phyloP scores from a whole-genome alignment of 1,140 invertebrate genomes.

The Brachionus asplanchnoidis region DNA sequence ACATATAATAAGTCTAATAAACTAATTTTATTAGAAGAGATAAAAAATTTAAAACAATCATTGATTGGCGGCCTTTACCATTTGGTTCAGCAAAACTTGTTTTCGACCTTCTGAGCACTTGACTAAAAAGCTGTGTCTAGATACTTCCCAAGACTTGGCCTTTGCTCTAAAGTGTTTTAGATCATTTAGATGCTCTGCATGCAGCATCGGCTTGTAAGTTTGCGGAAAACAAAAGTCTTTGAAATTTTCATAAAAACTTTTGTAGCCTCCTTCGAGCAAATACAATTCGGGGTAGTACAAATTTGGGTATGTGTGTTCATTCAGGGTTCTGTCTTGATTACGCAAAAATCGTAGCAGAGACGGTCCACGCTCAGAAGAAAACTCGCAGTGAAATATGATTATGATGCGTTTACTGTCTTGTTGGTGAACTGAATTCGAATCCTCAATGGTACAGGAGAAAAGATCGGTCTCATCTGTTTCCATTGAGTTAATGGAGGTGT shows the following conservation, averaged over 20 bases:
- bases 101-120: not conserved
- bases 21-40: not conserved
- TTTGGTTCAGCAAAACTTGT: not conserved
- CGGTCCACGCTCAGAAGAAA: conserved; percentile 88
- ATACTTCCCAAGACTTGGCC: conserved; percentile 64
- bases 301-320: conserved; percentile 77
- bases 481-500: not conserved
- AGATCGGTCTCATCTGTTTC: conserved; percentile 18
- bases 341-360: conserved; percentile 67
- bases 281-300: conserved; percentile 91
- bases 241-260: conserved; percentile 70
- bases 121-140: not conserved
- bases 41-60: not conserved
- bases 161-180: conserved; percentile 70
- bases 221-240: conserved; percentile 65
- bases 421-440: conserved; percentile 49
- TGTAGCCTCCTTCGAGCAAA: conserved; percentile 87
- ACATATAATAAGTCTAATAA: not conserved
- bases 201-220: conserved; percentile 72
- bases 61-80: not conserved
- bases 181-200: conserved; percentile 69
- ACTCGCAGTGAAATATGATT: conserved; percentile 96
- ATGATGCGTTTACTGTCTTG: conserved; percentile 64
- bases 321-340: conserved; percentile 72
- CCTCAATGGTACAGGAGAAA: conserved; percentile 45